A percentile compares a stretch with the other conserved stretches of the same genome.
Evolutionary conservation across 2,113 vertebrate species (phyloP).

Genomic region (Scartelaos histophorus): DNA sequence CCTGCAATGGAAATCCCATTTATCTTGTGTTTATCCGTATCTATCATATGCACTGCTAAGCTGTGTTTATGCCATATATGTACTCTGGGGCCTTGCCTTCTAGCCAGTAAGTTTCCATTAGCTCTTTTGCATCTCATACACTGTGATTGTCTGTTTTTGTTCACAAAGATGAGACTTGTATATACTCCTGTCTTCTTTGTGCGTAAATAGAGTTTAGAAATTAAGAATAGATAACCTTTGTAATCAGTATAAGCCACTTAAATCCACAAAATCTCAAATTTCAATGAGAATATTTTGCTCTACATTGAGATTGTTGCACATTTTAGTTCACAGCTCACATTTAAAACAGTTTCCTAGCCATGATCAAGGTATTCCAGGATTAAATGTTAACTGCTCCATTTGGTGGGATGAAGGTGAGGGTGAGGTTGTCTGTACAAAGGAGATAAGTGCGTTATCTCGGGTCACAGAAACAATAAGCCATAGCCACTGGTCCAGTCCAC

Average conservation of each 20-base stretch:
- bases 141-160: not conserved
- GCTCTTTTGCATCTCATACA: not conserved
- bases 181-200: not conserved
- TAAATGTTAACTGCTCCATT: slow-evolving; percentile 67
- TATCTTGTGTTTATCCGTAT: not conserved
- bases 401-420: slow-evolving; percentile 48
- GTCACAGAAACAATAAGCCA: slow-evolving; percentile 60
- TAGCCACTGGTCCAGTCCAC: slow-evolving; percentile 39
- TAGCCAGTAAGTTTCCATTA: slow-evolving; percentile 2
- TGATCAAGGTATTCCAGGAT: slow-evolving; percentile 35
- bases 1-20: not conserved
- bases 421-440: slow-evolving; percentile 35
- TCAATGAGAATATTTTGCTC: not conserved
- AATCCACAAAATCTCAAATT: not conserved
- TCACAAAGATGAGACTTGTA: not conserved
- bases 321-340: slow-evolving; percentile 7
- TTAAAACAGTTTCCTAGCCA: slow-evolving; percentile 23
- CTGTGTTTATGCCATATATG: slow-evolving; percentile 1
- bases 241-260: too few species aligned
- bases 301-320: slow-evolving; percentile 20
- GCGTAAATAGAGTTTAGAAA: too few species aligned
- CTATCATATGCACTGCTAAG: not conserved
- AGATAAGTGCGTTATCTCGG: slow-evolving; percentile 47
- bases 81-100: not conserved
- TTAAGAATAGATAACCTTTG: not conserved